A percentile compares a stretch with the other conserved stretches of the same genome.
These are phyloP conservation scores for Laticauda colubrina DNA, from an alignment of 2,113 vertebrate species.

Conservation along the genomic window DNA sequence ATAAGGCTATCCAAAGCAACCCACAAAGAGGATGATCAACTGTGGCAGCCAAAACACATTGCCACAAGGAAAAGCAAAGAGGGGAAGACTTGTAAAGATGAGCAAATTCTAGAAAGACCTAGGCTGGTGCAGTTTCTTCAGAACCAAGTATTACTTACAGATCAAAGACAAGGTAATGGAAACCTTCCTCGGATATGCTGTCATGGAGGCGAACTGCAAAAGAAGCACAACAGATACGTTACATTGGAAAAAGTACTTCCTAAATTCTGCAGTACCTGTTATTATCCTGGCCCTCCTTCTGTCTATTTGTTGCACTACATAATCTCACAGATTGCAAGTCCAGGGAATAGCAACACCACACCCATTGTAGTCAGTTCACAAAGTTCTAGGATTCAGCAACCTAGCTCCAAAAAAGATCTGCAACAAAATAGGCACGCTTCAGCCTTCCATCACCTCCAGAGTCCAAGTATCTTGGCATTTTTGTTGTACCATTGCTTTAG, in stretches of 20 bases:
- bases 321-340: not conserved
- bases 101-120: not conserved
- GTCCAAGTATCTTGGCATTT: not conserved
- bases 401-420: not conserved
- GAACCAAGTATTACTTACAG: slow-evolving; percentile 79
- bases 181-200: slow-evolving; percentile 95
- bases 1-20: not conserved
- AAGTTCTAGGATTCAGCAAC: not conserved
- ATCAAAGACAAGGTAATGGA: slow-evolving; percentile 95
- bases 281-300: not conserved
- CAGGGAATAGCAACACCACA: not conserved
- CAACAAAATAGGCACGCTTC: not conserved
- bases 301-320: not conserved
- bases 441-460: not conserved
- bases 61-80: not conserved
- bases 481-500: not conserved
- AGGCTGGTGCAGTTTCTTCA: not conserved
- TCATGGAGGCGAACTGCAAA: slow-evolving; percentile 90
- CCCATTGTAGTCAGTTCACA: not conserved
- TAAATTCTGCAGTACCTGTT: not conserved
- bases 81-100: not conserved
- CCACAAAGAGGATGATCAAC: not conserved
- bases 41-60: not conserved
- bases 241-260: slow-evolving; percentile 6
- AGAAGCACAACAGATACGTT: slow-evolving; percentile 35